Conservation (phyloP, 2,797 vertebrate genomes). For the Gallinago solitaria region DNA sequence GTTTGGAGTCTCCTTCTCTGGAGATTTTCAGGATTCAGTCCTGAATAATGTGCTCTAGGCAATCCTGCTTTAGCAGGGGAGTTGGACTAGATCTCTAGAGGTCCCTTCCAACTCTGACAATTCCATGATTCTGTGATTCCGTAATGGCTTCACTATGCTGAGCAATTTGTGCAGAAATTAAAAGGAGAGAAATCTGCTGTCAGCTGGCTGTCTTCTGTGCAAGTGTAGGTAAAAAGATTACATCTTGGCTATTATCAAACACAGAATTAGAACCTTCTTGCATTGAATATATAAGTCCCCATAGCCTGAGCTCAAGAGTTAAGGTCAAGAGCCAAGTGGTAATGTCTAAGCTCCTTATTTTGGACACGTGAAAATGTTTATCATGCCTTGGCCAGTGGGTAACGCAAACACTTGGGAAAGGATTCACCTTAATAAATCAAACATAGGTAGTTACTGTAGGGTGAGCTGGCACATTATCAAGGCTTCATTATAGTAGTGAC, state of each 20-base stretch:
- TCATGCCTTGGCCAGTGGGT: background rate
- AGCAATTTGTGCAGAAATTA: background rate
- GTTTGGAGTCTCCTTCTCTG: too few relatives aligned
- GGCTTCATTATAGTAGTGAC: background rate
- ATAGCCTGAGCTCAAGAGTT: background rate
- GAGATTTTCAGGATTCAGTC: too few relatives aligned
- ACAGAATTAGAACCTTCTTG: background rate
- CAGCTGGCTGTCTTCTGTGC: background rate
- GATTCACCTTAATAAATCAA: background rate
- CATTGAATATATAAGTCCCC: background rate
- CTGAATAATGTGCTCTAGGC: too few relatives aligned
- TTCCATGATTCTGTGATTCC: too few relatives aligned
- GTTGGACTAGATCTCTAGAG: too few relatives aligned
- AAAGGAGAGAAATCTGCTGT: background rate
- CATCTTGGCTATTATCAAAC: background rate
- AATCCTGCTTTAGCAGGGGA: too few relatives aligned
- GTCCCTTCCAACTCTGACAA: too few relatives aligned
- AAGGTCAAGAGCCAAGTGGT: background rate
- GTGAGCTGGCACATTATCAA: background rate
- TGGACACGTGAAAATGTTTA: background rate
- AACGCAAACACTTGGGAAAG: background rate
- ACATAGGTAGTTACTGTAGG: background rate
- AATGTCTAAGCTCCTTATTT: background rate
- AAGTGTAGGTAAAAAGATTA: background rate
- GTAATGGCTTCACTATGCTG: background rate